These are phyloP conservation scores for Berghia stephanieae DNA, from an alignment of 1,140 invertebrate species.

Conservation along the genomic window DNA sequence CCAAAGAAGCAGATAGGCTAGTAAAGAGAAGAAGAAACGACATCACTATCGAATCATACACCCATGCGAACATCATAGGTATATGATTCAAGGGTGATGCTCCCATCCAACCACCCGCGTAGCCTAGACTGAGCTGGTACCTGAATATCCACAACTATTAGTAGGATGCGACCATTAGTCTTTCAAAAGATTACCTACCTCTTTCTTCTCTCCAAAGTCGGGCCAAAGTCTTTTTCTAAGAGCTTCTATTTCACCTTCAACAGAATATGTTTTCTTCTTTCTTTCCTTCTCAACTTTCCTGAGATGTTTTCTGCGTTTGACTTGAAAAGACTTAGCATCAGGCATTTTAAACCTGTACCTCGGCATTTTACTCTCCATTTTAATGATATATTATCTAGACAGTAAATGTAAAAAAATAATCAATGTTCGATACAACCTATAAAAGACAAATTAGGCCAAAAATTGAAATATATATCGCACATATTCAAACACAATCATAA, in stretches of 20 bases:
- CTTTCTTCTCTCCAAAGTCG: slow-evolving; percentile 16
- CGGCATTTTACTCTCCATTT: slow-evolving; percentile 30
- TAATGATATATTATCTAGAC: too few species aligned
- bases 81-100: too few species aligned
- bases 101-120: too few species aligned
- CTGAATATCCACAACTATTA: neutral
- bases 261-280: slow-evolving; percentile 19
- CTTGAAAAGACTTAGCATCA: neutral
- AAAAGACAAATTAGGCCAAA: too few species aligned
- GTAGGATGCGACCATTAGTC: neutral
- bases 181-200: slow-evolving; percentile 14
- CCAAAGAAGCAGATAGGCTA: too few species aligned
- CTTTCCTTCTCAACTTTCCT: slow-evolving; percentile 30
- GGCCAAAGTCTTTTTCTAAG: slow-evolving; percentile 21
- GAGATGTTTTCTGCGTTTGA: neutral
- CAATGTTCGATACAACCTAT: too few species aligned
- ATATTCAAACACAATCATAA: too few species aligned
- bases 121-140: too few species aligned
- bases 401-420: too few species aligned
- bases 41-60: neutral
- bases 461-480: too few species aligned
- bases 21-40: neutral
- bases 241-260: slow-evolving; percentile 28
- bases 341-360: neutral
- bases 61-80: neutral